Conservation (phyloP, 64 coral and sea anemone genomes). For the Platygyra sinensis region DNA sequence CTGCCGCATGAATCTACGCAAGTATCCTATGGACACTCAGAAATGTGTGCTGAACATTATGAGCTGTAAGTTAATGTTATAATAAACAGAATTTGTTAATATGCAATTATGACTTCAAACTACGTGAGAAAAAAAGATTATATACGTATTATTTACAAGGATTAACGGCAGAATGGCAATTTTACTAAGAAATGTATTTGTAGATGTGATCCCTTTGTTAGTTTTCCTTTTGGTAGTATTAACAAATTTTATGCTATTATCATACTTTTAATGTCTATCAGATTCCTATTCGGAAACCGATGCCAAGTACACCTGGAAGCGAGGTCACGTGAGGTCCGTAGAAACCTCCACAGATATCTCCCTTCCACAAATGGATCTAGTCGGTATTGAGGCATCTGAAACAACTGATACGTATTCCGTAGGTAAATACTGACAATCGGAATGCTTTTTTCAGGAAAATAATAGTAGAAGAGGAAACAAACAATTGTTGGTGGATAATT, state of each 20-base stretch:
- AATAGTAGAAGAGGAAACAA: too few species aligned
- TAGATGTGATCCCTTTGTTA: too few species aligned
- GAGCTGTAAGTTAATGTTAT: constrained; percentile 74
- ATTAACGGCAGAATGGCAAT: too few species aligned
- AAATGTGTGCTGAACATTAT: constrained; percentile 57
- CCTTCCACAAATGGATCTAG: constrained; percentile 69
- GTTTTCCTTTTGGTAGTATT: too few species aligned
- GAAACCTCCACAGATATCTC: constrained; percentile 22
- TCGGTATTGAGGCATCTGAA: constrained; percentile 11
- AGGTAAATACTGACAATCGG: neutral
- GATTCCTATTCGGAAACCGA: constrained; percentile 31
- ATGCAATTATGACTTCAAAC: too few species aligned
- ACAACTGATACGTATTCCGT: neutral
- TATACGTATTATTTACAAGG: too few species aligned
- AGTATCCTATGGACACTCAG: constrained; percentile 67
- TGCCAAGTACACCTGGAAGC: constrained; percentile 43
- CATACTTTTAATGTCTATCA: neutral
- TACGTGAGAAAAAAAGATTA: too few species aligned
- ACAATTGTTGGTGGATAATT: too few species aligned
- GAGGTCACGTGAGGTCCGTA: constrained; percentile 27
- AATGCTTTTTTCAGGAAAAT: neutral
- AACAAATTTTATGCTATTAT: neutral
- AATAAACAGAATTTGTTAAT: too few species aligned
- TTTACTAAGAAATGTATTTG: too few species aligned
- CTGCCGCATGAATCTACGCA: constrained; percentile 67